phyloP scores from a whole-genome alignment of 2,113 vertebrate species.

The Psilopsiagon aurifrons region DNA sequence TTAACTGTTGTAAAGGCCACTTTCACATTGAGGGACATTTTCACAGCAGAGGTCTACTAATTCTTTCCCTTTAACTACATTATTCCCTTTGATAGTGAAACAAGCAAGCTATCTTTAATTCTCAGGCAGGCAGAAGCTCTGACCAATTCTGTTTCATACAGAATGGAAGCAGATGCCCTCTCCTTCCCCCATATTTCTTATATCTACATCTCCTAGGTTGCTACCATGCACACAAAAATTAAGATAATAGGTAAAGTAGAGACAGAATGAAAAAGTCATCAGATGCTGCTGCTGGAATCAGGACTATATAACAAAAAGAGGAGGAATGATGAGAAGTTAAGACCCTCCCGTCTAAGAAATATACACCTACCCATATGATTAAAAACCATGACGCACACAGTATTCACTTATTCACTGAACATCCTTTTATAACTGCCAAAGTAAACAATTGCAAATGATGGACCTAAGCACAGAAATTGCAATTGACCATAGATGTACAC shows the following conservation, averaged over 20 bases:
- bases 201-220: neutral
- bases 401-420: neutral
- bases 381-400: neutral
- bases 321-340: neutral
- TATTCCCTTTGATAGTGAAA: neutral
- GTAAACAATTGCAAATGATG: neutral
- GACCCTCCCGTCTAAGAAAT: neutral
- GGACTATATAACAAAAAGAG: neutral
- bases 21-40: neutral
- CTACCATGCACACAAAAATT: neutral
- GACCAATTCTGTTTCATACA: neutral
- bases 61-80: neutral
- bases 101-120: neutral
- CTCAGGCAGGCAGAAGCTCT: neutral
- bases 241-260: neutral
- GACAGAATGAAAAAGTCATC: neutral
- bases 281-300: neutral
- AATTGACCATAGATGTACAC: accelerated
- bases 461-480: neutral
- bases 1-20: neutral
- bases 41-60: neutral
- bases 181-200: neutral
- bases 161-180: neutral
- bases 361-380: neutral
- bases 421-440: neutral